Base-by-base conservation (phyloP, 2,888 invertebrate species). In the Phengaris alcon region DNA sequence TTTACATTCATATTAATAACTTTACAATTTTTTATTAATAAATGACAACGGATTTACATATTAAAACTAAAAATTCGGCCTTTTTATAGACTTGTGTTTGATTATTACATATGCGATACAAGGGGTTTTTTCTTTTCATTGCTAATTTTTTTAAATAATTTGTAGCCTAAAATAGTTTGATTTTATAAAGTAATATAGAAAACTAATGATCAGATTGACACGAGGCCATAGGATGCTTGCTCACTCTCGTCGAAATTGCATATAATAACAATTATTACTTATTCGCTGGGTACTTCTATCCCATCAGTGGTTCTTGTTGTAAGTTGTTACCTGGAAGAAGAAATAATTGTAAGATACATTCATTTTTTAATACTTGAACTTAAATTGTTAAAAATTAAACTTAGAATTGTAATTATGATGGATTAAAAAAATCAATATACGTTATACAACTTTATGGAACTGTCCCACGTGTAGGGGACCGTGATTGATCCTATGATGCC, bases 1-100 rank as follows among this genome's bases (percentile, higher is more conserved):
- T 75, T 75, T 75, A 75, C 69, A 54, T 12, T 9, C 7, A 51
- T 35, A 54, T 46, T n/a, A n/a, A 48, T 35, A 64, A 69, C 44
- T 48, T n/a, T 48, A 48, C 46, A 64, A 10, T 35, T 44, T 12
- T 12, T 6, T 12, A 64, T 6, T 35, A 44, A 64, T 64, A 12
- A 15, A 64, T 35, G 35, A 64, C 64, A 64, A 13, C 35, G 22
- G 64, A 64, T 64, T 64, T 44, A 15, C 57, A 64, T 12, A 35
- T 64, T 8, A 9, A 22, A 35, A 4, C 35, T 64, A 15, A 57
- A 57, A 57, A 57, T 35, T 64, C 59, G 22, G 10, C 22, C 15
- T 5, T 64, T 64, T 64, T 59, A 22, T 22, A 22, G 22, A 22
- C 13, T 12, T 5, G 15, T 10, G 51, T 13, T 48, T n/a, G 13